phyloP scores from a whole-genome alignment of 2,113 vertebrate genomes.

The Brachypodius melanocephalos region DNA sequence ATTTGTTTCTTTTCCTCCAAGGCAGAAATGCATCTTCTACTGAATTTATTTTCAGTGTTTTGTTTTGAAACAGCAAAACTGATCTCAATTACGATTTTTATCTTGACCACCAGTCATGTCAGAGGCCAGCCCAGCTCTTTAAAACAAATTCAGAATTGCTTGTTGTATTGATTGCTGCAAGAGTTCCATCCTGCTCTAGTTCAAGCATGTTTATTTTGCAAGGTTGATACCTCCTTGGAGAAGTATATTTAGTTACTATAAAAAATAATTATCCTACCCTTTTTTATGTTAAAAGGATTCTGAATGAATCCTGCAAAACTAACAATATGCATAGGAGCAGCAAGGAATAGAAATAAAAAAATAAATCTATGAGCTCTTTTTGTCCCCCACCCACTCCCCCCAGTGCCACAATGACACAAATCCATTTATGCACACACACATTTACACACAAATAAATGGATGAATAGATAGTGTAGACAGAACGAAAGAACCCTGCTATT shows the following conservation, averaged over 20 bases:
- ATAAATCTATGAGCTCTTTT: not conserved
- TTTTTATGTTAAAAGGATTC: not conserved
- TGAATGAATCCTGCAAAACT: not conserved
- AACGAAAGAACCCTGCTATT: constrained; percentile 52
- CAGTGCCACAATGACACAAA: constrained; percentile 1
- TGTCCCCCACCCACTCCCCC: not conserved
- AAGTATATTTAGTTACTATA: not conserved
- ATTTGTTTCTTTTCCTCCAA: not conserved
- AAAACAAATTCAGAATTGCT: not conserved
- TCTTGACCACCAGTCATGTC: not conserved
- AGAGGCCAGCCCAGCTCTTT: constrained; percentile 11
- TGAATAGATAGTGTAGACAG: constrained; percentile 30
- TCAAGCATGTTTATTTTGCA: not conserved
- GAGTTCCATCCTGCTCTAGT: not conserved
- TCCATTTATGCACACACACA: constrained; percentile 29
- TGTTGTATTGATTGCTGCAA: not conserved
- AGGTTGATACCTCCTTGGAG: not conserved
- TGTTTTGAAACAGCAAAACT: constrained; percentile 5
- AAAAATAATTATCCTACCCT: not conserved
- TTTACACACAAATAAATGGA: constrained; percentile 56
- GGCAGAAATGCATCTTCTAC: not conserved
- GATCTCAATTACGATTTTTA: constrained; percentile 21
- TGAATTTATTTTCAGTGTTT: not conserved
- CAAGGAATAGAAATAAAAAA: not conserved
- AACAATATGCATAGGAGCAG: not conserved